A percentile compares a stretch with the other conserved stretches of the same genome.
Conservation (phyloP, 2,113 vertebrate genomes). For the Ia io region DNA sequence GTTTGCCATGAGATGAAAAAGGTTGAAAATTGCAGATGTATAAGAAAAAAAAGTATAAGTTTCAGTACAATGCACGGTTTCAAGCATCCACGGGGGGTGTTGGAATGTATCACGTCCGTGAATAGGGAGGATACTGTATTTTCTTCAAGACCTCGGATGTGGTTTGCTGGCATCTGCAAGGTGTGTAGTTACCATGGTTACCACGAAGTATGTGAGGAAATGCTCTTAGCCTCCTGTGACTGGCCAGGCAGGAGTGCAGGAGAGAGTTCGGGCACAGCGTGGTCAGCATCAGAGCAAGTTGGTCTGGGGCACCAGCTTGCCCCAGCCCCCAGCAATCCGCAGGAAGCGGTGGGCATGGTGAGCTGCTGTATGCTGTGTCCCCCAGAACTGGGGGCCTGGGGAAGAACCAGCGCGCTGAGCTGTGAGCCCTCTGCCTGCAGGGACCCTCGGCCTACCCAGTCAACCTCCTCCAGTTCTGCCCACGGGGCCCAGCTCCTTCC, state of each 20-base stretch:
- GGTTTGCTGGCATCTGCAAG: background rate
- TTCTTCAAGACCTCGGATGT: background rate
- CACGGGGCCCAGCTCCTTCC: background rate
- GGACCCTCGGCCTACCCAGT: fast-evolving
- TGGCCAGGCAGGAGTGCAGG: background rate
- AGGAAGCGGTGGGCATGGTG: background rate
- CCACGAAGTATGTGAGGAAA: background rate
- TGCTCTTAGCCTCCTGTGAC: background rate
- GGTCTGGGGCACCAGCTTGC: background rate
- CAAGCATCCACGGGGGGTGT: background rate
- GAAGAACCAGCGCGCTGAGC: background rate
- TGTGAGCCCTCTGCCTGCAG: background rate
- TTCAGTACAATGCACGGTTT: background rate
- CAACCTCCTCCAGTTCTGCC: background rate
- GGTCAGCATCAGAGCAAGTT: background rate
- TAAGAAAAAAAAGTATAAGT: background rate
- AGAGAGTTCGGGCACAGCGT: background rate
- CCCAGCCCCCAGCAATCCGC: background rate
- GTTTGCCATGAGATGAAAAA: background rate
- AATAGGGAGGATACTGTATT: background rate
- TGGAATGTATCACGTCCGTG: background rate
- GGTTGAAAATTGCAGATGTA: background rate
- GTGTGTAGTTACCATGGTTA: background rate
- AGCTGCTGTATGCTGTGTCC: background rate
- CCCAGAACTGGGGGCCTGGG: background rate